Percentiles rank a stretch among this genome's conserved stretches.
Evolutionary conservation across 2,888 invertebrate genomes (phyloP).

Genomic region (Horisme vitalbata): DNA sequence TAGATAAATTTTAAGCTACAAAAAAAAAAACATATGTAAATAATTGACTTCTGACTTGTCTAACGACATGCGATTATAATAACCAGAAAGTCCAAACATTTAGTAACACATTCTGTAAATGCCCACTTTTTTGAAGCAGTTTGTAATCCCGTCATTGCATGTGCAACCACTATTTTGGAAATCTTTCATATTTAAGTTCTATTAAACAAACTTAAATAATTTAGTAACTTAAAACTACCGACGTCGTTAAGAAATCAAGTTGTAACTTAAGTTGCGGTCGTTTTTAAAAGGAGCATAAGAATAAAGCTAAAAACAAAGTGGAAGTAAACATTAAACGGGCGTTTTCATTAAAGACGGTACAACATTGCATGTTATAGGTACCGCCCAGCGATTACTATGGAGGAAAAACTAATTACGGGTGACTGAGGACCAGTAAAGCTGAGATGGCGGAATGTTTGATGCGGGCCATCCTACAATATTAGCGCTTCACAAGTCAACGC

Average conservation of each 20-base stretch:
- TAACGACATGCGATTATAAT: no score
- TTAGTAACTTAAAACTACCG: no score
- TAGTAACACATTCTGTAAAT: no score
- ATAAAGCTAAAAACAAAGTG: slow-evolving; percentile 66
- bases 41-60: no score
- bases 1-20: no score
- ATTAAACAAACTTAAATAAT: no score
- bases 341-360: slow-evolving; percentile 73
- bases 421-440: slow-evolving; percentile 54
- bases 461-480: slow-evolving; percentile 18
- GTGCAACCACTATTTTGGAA: no score
- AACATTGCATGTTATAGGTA: slow-evolving; percentile 72
- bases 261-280: slow-evolving; percentile 44
- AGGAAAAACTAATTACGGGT: slow-evolving; percentile 74
- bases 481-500: slow-evolving; percentile 1
- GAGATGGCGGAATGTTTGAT: slow-evolving; percentile 37
- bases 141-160: no score
- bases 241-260: slow-evolving; percentile 55
- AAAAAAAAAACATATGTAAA: no score
- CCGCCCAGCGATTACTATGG: slow-evolving; percentile 62
- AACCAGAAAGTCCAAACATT: no score
- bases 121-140: no score
- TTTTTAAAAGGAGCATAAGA: slow-evolving; percentile 55
- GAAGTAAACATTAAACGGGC: slow-evolving; percentile 75
- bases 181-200: no score